These are phyloP conservation scores for Epicampocera succincta DNA, from an alignment of 2,888 invertebrate species.

Conservation along the genomic window DNA sequence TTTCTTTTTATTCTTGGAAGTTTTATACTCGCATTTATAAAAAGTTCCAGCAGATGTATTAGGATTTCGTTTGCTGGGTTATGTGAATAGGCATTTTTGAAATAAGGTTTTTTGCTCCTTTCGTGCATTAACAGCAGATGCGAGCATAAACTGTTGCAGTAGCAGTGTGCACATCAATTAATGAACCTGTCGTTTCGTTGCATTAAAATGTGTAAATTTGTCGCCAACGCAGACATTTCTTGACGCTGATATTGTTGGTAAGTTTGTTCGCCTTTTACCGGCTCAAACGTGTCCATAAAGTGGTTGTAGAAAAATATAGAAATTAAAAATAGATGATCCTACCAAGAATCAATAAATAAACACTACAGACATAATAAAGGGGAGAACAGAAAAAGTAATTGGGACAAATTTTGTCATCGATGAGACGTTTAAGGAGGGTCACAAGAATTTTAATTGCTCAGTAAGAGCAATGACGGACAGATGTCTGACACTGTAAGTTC, in stretches of 20 bases:
- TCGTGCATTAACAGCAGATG: not conserved
- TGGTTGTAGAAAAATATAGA: not conserved
- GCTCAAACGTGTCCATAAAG: not conserved
- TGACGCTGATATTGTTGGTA: slow-evolving; percentile 56
- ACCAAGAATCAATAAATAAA: too few species aligned
- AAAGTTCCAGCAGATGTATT: too few species aligned
- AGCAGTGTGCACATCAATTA: slow-evolving; percentile 78
- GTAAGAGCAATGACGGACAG: too few species aligned
- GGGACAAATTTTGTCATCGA: too few species aligned
- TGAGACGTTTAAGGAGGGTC: too few species aligned
- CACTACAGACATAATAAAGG: too few species aligned
- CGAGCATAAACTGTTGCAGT: slow-evolving; percentile 47
- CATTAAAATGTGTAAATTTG: slow-evolving; percentile 76
- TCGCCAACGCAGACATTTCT: slow-evolving; percentile 74
- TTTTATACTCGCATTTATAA: too few species aligned
- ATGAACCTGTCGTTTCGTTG: slow-evolving; percentile 77
- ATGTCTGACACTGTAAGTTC: too few species aligned
- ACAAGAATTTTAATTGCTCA: too few species aligned
- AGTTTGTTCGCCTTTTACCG: slow-evolving; percentile 9
- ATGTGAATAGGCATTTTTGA: not conserved
- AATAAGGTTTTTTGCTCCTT: not conserved
- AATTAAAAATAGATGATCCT: not conserved
- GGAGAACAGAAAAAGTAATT: too few species aligned
- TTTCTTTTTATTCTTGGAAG: too few species aligned
- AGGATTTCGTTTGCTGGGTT: slow-evolving; percentile 8